Conservation (phyloP, 2,113 vertebrate genomes). For the cat (Felis catus) region DNA sequence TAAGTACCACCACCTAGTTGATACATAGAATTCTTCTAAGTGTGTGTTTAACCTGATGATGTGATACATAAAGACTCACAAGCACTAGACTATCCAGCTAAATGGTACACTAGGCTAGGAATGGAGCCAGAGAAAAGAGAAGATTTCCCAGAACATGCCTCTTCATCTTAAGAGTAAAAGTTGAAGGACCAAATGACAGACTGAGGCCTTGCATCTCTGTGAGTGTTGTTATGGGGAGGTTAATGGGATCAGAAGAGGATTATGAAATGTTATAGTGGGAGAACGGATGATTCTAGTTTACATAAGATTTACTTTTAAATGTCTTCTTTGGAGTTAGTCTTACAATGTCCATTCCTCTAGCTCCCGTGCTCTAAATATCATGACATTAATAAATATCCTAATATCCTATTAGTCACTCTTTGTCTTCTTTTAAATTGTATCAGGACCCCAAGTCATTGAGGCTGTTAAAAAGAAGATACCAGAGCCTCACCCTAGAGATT, state of each 20-base stretch:
- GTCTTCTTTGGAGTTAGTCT: not conserved
- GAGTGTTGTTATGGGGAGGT: not conserved
- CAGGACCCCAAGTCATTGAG: not conserved
- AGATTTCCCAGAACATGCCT: not conserved
- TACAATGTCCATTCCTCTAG: not conserved
- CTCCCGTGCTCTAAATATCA: not conserved
- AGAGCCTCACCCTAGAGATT: not conserved
- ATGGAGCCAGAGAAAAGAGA: constrained; percentile 7
- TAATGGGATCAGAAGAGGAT: not conserved
- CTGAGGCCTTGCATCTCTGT: not conserved
- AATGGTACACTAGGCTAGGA: not conserved
- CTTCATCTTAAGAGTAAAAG: not conserved
- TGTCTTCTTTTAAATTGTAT: constrained; percentile 44
- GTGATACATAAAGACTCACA: not conserved
- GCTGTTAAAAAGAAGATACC: not conserved
- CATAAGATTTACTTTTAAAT: not conserved
- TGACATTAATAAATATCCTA: constrained; percentile 40
- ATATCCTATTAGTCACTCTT: not conserved
- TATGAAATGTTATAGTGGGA: not conserved
- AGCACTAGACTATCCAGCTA: not conserved
- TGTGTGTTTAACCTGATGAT: not conserved
- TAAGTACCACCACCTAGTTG: not conserved
- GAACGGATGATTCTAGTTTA: not conserved
- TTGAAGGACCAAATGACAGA: not conserved
- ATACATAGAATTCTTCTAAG: not conserved